Base-by-base conservation (phyloP, 2,113 vertebrate species). In the Toxotes chatareus region DNA sequence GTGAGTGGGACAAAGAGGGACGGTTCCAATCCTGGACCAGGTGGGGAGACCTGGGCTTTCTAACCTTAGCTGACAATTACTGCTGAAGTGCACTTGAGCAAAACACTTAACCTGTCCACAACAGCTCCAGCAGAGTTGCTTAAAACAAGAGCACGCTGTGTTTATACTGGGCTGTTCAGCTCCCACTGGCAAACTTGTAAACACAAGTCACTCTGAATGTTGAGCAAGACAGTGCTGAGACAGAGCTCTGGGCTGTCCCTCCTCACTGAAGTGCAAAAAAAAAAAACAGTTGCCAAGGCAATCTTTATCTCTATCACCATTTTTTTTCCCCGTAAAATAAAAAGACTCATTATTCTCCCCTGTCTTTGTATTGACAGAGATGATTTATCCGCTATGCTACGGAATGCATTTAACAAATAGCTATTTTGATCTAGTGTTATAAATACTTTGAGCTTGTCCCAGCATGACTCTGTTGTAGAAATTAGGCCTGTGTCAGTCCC, bases 361-460 rank as follows among this genome's bases (percentile, higher is more conserved):
- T 12, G 47, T 27, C 60, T 79, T 59, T 57, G 65, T 73, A 68
- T n/a, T 60, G 42, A 76, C 19, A 46, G 67, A 56, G 60, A 84
- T 83, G 79, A 83, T 79, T 85, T 76, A 86, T 80, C 73, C 21
- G 68, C 23, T 38, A 55, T 19, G 51, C 46, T 2, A 19, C 3
- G 1, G 82, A 77, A 83, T 70, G 62, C 60, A 65, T 80, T 87
- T 59, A 77, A 76, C 69, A 84, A 91, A 87, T 47, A 70, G 42
- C 63, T 61, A 82, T 78, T 91, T 73, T 72, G 44, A 84, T 86
- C 55, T 75, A 9, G 4, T 10, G 69, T 80, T 88, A 79, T 78
- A 70, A 85, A 88, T 62, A 75, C 68, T 77, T 76, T 38, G 63
- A 63, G 82, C 82, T 49, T 73, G 87, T 73, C 80, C 47, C 59